Evolutionary conservation across 2,888 invertebrate genomes (phyloP).

Genomic region (Ceriagrion tenellum): DNA sequence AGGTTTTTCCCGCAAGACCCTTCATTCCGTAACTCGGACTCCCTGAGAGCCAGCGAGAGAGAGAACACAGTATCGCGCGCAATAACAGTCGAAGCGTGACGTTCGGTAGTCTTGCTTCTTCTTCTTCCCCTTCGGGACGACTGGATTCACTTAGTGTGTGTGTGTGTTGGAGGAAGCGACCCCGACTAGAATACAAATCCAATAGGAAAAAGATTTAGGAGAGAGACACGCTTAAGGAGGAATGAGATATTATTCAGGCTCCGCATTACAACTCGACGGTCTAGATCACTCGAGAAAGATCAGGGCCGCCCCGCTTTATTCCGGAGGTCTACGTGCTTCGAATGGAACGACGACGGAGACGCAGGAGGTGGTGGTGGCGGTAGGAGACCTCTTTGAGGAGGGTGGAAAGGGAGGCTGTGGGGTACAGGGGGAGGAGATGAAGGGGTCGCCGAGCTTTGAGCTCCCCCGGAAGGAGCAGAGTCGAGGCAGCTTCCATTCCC

Average conservation of each 20-base stretch:
- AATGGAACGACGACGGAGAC: background rate
- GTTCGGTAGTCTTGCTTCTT: background rate
- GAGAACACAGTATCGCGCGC: background rate
- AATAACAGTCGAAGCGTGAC: background rate
- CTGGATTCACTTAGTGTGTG: background rate
- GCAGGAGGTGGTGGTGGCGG: too few relatives aligned
- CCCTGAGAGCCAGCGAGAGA: background rate
- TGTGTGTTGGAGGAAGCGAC: too few relatives aligned
- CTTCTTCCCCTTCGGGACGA: too few relatives aligned
- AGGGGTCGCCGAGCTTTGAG: too few relatives aligned
- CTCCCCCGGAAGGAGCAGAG: background rate
- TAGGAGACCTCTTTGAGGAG: background rate
- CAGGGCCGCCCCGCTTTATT: conserved; percentile 9
- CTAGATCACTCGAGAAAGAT: conserved; percentile 13
- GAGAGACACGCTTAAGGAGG: conserved; percentile 1
- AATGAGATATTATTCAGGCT: conserved; percentile 24
- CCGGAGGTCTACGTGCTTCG: background rate
- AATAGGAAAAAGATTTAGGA: conserved; percentile 25
- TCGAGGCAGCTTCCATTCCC: background rate
- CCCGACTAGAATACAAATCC: background rate
- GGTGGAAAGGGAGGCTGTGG: background rate
- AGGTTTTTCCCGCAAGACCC: too few relatives aligned
- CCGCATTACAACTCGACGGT: conserved; percentile 16
- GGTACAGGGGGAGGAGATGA: too few relatives aligned
- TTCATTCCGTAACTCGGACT: too few relatives aligned